Evolutionary conservation across 2,888 invertebrate species (phyloP).

Genomic region (Pammene fasciana): DNA sequence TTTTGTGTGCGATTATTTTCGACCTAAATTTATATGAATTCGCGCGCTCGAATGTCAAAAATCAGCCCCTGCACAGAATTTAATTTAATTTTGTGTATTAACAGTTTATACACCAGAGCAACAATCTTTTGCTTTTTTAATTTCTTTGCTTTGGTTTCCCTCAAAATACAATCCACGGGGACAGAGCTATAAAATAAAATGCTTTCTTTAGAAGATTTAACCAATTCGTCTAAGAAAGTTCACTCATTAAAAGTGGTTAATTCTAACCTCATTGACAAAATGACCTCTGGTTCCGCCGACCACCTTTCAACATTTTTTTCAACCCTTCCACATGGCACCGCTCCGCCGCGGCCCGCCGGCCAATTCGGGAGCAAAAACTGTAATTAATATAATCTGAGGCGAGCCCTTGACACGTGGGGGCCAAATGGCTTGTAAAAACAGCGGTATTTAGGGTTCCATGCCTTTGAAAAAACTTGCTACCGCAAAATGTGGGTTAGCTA

Average conservation of each 20-base stretch:
- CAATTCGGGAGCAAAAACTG: conserved; percentile 66
- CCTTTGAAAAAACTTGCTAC: conserved; percentile 21
- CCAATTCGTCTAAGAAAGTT: neutral
- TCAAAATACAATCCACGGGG: too few species aligned
- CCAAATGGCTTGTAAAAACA: conserved; percentile 69
- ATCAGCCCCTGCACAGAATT: too few species aligned
- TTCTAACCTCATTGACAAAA: neutral
- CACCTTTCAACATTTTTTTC: conserved; percentile 39
- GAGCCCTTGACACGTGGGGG: conserved; percentile 69
- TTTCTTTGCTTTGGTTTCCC: too few species aligned
- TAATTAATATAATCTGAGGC: conserved; percentile 69
- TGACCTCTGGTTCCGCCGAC: conserved; percentile 10
- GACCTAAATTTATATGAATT: too few species aligned
- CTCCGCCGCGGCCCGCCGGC: conserved; percentile 45
- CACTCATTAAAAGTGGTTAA: neutral
- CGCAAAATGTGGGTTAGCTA: neutral
- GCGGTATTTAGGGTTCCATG: conserved; percentile 58
- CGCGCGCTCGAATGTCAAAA: too few species aligned
- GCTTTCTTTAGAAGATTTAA: too few species aligned
- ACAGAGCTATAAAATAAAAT: too few species aligned
- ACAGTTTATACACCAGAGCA: too few species aligned
- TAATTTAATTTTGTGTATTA: neutral
- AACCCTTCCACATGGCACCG: conserved; percentile 64
- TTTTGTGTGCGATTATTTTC: too few species aligned
- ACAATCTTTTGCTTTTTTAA: too few species aligned